Conservation (phyloP, 2,113 vertebrate genomes). For the Carassius auratus region DNA sequence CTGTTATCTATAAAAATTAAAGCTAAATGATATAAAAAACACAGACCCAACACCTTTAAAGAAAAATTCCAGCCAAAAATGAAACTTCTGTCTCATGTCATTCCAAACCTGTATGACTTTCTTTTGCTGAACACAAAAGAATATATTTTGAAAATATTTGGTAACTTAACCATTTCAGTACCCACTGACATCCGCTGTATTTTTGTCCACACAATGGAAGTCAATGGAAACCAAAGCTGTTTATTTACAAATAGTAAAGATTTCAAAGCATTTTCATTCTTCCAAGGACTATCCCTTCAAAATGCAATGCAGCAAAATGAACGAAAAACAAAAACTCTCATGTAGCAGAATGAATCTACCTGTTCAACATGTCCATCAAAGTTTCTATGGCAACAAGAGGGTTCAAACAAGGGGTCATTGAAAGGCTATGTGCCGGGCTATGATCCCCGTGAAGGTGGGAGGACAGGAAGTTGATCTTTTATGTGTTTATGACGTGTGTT, state of each 20-base stretch:
- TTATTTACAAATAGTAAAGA: background rate
- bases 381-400: conserved; percentile 34
- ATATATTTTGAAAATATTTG: too few relatives aligned
- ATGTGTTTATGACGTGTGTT: conserved; percentile 30
- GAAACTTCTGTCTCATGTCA: background rate
- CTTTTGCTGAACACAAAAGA: too few relatives aligned
- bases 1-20: too few relatives aligned
- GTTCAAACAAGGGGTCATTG: conserved; percentile 30
- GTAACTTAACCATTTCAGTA: too few relatives aligned
- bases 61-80: background rate
- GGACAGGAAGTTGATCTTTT: conserved; percentile 42
- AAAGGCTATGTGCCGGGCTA: conserved; percentile 5
- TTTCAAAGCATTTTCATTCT: background rate
- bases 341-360: background rate
- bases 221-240: too few relatives aligned
- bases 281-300: too few relatives aligned
- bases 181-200: too few relatives aligned
- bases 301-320: background rate
- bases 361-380: conserved; percentile 18
- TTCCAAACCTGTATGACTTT: background rate
- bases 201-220: too few relatives aligned
- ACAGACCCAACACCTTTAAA: background rate
- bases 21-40: background rate
- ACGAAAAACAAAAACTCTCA: background rate
- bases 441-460: conserved; percentile 25